Evolutionary conservation across 2,888 invertebrate species (phyloP).

Genomic region (Steinernema scapterisci): DNA sequence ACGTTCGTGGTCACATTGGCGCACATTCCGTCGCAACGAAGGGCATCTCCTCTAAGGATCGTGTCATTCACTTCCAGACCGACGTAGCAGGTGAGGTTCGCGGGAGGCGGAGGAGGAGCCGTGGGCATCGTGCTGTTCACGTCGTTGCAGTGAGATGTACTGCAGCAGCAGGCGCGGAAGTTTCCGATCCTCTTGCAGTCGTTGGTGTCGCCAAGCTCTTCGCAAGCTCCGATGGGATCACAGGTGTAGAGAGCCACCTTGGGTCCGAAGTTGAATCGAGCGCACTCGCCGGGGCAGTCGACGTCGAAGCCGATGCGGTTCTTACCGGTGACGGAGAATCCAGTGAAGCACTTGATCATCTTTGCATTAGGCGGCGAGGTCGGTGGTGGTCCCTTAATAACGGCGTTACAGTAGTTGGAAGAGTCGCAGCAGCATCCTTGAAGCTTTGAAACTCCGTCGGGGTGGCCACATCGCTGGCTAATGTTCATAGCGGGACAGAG

Average conservation of each 20-base stretch:
- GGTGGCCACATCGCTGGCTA: not conserved
- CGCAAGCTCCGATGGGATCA: slow-evolving; percentile 33
- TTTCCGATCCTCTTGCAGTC: not conserved
- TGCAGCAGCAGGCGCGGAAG: slow-evolving; percentile 24
- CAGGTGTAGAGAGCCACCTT: slow-evolving; percentile 28
- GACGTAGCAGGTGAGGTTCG: slow-evolving; percentile 33
- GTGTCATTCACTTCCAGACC: not conserved
- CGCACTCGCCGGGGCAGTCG: slow-evolving; percentile 31
- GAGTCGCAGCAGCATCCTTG: not conserved
- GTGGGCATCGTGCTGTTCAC: slow-evolving; percentile 2
- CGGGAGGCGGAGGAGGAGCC: not conserved
- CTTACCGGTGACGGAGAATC: slow-evolving; percentile 14
- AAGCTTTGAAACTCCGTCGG: not conserved
- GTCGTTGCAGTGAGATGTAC: slow-evolving; percentile 25
- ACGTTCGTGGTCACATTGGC: slow-evolving; percentile 26
- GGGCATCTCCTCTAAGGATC: not conserved
- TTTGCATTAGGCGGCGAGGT: not conserved
- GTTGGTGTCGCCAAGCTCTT: slow-evolving; percentile 4
- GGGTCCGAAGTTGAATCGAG: slow-evolving; percentile 1
- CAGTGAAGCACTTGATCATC: slow-evolving; percentile 33
- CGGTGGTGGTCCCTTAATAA: not conserved
- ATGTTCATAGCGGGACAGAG: slow-evolving; percentile 14
- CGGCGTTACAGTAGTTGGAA: not conserved
- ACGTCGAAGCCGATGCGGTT: slow-evolving; percentile 19
- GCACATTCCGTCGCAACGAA: slow-evolving; percentile 35